phyloP scores from a whole-genome alignment of 2,113 vertebrate species.

The Lutjanus erythropterus region DNA sequence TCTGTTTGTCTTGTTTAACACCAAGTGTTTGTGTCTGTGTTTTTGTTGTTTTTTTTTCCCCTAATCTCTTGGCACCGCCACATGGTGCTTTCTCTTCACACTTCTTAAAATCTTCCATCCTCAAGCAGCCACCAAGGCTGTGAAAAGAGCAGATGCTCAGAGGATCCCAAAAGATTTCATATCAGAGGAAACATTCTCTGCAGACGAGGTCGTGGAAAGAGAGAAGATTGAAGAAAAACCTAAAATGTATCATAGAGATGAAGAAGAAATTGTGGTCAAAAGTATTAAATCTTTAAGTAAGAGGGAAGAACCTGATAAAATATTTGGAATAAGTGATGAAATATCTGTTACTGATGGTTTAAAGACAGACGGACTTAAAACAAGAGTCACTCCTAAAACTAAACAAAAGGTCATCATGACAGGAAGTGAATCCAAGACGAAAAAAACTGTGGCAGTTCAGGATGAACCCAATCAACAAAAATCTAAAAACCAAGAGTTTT shows the following conservation, averaged over 20 bases:
- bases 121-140: constrained; percentile 24
- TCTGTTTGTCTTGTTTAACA: constrained; percentile 52
- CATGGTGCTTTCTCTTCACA: constrained; percentile 71
- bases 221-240: constrained; percentile 15
- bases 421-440: background rate
- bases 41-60: constrained; percentile 29
- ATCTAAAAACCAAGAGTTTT: background rate
- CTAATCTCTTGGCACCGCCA: constrained; percentile 73
- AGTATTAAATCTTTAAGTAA: background rate
- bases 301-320: background rate
- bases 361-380: constrained; percentile 1
- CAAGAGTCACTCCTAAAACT: background rate
- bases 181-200: background rate
- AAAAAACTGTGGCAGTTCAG: background rate
- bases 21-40: constrained; percentile 61
- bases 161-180: background rate
- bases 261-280: background rate
- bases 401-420: background rate
- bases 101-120: constrained; percentile 28
- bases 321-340: background rate
- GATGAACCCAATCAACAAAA: background rate
- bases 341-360: constrained; percentile 72
- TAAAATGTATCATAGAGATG: background rate
- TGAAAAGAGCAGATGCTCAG: constrained; percentile 22
- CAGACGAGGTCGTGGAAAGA: constrained; percentile 1